Evolutionary conservation across 2,888 invertebrate genomes (phyloP), one percentile per base, ranked within the genome.

Genomic region (Cataglyphis cursor): DNA sequence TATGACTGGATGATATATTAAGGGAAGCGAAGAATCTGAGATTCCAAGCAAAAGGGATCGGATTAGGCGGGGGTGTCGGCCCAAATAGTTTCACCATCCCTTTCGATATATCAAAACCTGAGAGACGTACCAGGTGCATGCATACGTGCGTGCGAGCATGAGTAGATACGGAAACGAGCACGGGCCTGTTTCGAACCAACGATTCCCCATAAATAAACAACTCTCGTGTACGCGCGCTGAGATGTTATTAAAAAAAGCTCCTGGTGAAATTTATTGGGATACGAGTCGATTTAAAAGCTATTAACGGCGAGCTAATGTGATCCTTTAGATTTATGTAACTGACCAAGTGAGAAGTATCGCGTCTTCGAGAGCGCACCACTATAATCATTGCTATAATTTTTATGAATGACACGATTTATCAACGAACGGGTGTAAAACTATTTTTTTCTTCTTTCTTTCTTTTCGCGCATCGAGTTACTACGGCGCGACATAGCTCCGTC

Each of bases 121-220:
- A 66, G 65, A 83, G 66, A 68, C 70, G 35, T 65, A 64, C 81
- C 76, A 84, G 84, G 72, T 83, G 83, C 84, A 65, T 66, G 70
- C 72, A n/a, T 64, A 62, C 61, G 18, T 51, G 51, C 72, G 57
- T 57, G 68, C 68, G 31, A 35, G 73, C 73, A 28, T 61, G 35
- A 24, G 18, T 78, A 66, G 66, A 57, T 61, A 54, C 5, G 28
- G 54, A 38, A 73, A 66, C 48, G 41, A 64, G 68, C 62, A 54
- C 68, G 62, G 24, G 9, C 18, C 15, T 51, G 74, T 80, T 84
- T 82, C 65, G 75, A 57, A 66, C 66, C 54, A 83, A 84, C 64
- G 80, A 80, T 87, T 85, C 86, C 84, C 82, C 88, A 92, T 92
- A 90, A 92, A 92, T 90, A 91, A 84, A 90, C 85, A 89, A 87